Percentiles rank a stretch among this genome's conserved stretches.
Evolutionary conservation across 2,888 invertebrate species (phyloP).

Genomic region (Ornithoptera priamus): DNA sequence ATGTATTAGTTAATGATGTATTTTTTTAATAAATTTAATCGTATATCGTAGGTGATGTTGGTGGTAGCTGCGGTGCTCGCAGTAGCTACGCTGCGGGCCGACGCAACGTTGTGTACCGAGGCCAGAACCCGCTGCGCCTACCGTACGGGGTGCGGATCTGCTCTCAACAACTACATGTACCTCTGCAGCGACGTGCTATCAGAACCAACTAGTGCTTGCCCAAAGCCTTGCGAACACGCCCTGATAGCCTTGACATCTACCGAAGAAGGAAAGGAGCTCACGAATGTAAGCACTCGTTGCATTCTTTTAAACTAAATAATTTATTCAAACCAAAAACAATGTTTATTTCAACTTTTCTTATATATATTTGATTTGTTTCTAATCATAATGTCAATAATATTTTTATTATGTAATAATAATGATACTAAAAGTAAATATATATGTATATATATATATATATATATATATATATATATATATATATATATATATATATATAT

Average conservation of each 20-base stretch:
- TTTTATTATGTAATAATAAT: not conserved
- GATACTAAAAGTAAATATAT: not conserved
- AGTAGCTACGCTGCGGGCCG: slow-evolving; percentile 48
- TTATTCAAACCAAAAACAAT: not conserved
- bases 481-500: no score
- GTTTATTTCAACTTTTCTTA: not conserved
- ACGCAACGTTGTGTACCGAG: slow-evolving; percentile 79
- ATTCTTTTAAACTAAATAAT: not conserved
- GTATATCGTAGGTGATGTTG: slow-evolving; percentile 65
- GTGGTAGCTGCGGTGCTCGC: slow-evolving; percentile 54
- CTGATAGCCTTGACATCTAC: slow-evolving; percentile 89
- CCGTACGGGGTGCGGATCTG: slow-evolving; percentile 87
- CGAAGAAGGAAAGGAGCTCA: slow-evolving; percentile 87
- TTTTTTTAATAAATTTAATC: not conserved
- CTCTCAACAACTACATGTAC: slow-evolving; percentile 87
- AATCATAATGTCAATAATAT: not conserved
- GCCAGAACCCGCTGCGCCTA: slow-evolving; percentile 87
- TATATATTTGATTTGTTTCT: not conserved
- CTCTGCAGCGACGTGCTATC: slow-evolving; percentile 86
- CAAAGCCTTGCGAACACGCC: slow-evolving; percentile 86
- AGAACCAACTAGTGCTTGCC: slow-evolving; percentile 81
- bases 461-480: no score
- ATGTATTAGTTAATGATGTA: no score
- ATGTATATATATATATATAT: no score
- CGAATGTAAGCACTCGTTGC: slow-evolving; percentile 81